A percentile compares a stretch with the other conserved stretches of the same genome.
These are phyloP conservation scores for Numenius arquata DNA, from an alignment of 2,113 vertebrate genomes.

Conservation along the genomic window DNA sequence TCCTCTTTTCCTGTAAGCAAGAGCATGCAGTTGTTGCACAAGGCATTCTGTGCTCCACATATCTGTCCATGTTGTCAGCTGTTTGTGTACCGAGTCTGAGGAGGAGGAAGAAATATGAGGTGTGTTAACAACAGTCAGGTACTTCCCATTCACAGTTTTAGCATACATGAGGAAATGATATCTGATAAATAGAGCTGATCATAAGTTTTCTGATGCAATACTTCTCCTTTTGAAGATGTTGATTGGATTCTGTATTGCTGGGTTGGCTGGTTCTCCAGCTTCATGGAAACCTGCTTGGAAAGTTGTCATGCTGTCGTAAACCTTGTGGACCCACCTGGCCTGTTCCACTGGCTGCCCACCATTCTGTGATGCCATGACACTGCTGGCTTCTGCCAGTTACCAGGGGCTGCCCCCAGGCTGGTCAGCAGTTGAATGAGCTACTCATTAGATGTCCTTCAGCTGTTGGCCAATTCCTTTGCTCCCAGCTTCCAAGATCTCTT, in stretches of 20 bases:
- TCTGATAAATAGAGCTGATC: not conserved
- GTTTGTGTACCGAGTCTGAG: slow-evolving; percentile 22
- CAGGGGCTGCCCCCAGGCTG: not conserved
- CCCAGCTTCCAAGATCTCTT: not conserved
- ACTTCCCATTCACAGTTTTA: slow-evolving; percentile 14
- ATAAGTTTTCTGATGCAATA: slow-evolving; percentile 36
- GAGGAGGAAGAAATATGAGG: slow-evolving; percentile 34
- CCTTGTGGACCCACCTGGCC: not conserved
- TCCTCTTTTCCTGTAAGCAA: slow-evolving; percentile 4
- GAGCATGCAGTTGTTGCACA: slow-evolving; percentile 8
- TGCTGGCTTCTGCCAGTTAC: not conserved
- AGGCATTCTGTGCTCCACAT: slow-evolving; percentile 1
- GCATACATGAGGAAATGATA: not conserved
- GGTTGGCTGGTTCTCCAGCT: slow-evolving; percentile 57
- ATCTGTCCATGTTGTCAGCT: slow-evolving; percentile 35
- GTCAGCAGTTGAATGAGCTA: not conserved
- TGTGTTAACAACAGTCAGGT: slow-evolving; percentile 8
- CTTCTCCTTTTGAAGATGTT: not conserved
- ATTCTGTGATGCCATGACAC: not conserved
- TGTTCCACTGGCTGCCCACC: slow-evolving; percentile 37
- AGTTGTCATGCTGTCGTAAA: not conserved
- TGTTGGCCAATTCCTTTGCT: not conserved
- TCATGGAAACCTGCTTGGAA: slow-evolving; percentile 50
- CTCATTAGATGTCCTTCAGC: not conserved
- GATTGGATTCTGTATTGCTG: slow-evolving; percentile 31